Evolutionary conservation across 1,140 invertebrate species (phyloP).

Genomic region (Polypedilum pembai): DNA sequence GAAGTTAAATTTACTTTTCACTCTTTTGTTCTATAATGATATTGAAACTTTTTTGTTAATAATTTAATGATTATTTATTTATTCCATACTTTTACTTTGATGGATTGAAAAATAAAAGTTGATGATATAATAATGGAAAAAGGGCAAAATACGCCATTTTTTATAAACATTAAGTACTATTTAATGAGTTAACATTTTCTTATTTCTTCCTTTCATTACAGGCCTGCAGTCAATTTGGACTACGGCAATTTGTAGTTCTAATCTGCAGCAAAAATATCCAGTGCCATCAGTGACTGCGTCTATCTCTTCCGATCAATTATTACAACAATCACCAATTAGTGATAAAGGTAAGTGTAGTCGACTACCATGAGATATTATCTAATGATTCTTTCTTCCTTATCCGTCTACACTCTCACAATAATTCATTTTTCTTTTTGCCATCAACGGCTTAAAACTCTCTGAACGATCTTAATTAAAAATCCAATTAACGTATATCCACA

Average conservation of each 20-base stretch:
- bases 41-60: too few relatives aligned
- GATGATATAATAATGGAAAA: too few relatives aligned
- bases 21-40: too few relatives aligned
- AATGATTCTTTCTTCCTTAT: neutral
- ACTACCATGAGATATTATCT: neutral
- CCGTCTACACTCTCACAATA: neutral
- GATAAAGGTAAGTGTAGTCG: constrained; percentile 19
- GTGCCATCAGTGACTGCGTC: neutral
- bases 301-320: constrained; percentile 7
- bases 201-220: neutral
- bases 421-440: neutral
- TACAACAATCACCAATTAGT: constrained; percentile 16
- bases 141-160: neutral
- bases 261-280: constrained; percentile 24
- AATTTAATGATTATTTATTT: too few relatives aligned
- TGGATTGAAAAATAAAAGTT: too few relatives aligned
- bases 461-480: constrained; percentile 15
- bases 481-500: constrained; percentile 20
- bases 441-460: neutral
- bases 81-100: too few relatives aligned
- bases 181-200: neutral
- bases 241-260: constrained; percentile 23
- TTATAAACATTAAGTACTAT: constrained; percentile 13
- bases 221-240: constrained; percentile 25
- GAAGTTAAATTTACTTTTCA: too few relatives aligned